Evolutionary conservation across 2,797 vertebrate species (phyloP), one percentile per base, ranked within the genome.

Genomic region (Monodelphis domestica): DNA sequence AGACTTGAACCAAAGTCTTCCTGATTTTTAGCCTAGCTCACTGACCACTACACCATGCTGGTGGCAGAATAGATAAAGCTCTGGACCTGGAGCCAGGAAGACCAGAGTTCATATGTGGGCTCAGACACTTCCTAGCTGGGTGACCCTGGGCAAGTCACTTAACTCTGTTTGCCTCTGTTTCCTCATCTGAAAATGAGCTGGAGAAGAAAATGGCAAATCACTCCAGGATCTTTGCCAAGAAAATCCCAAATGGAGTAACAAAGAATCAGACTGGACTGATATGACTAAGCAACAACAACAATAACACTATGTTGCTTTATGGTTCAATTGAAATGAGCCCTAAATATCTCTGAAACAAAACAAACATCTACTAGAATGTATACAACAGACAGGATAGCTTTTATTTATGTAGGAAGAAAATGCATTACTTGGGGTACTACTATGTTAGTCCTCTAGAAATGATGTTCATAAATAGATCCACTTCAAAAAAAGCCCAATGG

Each of bases 361-460:
- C 10, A 89, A 53, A 21, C 12, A n/a, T 70, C 50, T 87, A 45
- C 92, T 70, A n/a, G n/a, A n/a, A n/a, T n/a, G n/a, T n/a, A n/a
- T n/a, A n/a, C n/a, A n/a, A n/a, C n/a, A 93, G 89, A 88, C 89
- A 91, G 94, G 53, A 91, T 95, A 96, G 45, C 57, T 87, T 97
- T 94, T 94, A 78, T 93, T 93, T 95, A 97, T 95, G 95, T 59
- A 94, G 50, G 92, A 95, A 97, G 96, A 97, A 97, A 91, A 95
- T 12, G 53, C 51, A 90, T n/a, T 28, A 7, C 91, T 0, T 51
- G 38, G 90, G 52, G 90, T 29, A 70, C 38, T 30, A 38, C 33
- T 26, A 38, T 70, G n/a, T 78, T 38, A 90, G 28, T 93, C 59
- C 70, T 95, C 90, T 89, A 88, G 59, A 95, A 94, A 93, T 87